Percentiles rank a stretch among this genome's conserved stretches.
These are phyloP conservation scores for Drosophila cardini DNA, from an alignment of 1,140 invertebrate species.

Conservation along the genomic window DNA sequence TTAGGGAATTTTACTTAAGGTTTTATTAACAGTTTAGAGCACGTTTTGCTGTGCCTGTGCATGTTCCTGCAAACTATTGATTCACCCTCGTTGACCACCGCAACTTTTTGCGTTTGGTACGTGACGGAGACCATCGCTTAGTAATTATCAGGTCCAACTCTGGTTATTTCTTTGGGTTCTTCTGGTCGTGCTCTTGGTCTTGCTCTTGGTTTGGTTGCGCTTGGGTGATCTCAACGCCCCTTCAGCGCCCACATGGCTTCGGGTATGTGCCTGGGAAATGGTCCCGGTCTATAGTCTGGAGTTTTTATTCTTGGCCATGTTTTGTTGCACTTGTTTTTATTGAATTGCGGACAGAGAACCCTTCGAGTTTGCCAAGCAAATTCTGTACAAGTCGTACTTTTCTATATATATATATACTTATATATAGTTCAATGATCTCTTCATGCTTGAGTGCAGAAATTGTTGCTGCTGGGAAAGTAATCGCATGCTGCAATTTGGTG, in stretches of 20 bases:
- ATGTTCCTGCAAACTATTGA: not conserved
- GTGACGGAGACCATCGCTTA: conserved; percentile 18
- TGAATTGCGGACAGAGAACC: conserved; percentile 39
- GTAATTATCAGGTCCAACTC: conserved; percentile 40
- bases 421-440: conserved; percentile 76
- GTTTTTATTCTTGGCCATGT: conserved; percentile 43
- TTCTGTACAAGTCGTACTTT: conserved; percentile 42
- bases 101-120: conserved; percentile 16
- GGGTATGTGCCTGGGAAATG: conserved; percentile 58
- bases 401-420: conserved; percentile 31
- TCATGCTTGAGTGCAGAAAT: conserved; percentile 60
- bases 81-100: conserved; percentile 11
- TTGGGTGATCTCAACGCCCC: conserved; percentile 52
- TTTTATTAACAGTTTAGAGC: not conserved
- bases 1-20: too few species aligned
- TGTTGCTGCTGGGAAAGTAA: not conserved
- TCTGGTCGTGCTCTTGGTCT: conserved; percentile 40
- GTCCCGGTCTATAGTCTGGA: not conserved
- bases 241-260: conserved; percentile 61
- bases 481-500: conserved; percentile 64
- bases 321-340: conserved; percentile 58
- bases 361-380: conserved; percentile 68
- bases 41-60: not conserved
- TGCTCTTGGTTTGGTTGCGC: conserved; percentile 63
- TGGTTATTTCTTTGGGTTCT: conserved; percentile 25